Percentiles rank a stretch among this genome's conserved stretches.
Conservation (phyloP, 2,888 invertebrate genomes). For the Stenoptilia bipunctidactyla region DNA sequence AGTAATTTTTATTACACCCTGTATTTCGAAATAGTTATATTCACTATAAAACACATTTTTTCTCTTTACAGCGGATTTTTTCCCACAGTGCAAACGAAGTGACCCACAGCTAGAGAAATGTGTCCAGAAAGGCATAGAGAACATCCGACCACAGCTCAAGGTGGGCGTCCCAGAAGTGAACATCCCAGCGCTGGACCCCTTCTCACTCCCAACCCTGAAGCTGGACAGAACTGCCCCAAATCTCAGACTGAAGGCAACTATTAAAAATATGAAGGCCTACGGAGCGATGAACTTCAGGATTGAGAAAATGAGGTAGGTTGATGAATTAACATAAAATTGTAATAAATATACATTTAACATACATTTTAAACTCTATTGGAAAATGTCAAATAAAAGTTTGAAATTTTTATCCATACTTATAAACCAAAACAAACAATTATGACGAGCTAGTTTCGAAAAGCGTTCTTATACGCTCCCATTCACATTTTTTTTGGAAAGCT, state of each 20-base stretch:
- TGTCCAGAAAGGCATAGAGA: slow-evolving; percentile 70
- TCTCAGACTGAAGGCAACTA: slow-evolving; percentile 76
- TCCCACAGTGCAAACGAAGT: slow-evolving; percentile 73
- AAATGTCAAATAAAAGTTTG: no score
- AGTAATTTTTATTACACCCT: no score
- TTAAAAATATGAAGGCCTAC: slow-evolving; percentile 73
- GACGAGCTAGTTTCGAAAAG: no score
- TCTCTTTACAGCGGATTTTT: slow-evolving; percentile 63
- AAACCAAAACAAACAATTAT: no score
- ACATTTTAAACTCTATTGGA: no score
- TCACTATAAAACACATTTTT: no score
- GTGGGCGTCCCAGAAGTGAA: slow-evolving; percentile 75
- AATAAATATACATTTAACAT: no score
- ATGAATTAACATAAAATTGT: no score
- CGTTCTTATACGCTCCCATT: no score
- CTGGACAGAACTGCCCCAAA: slow-evolving; percentile 78
- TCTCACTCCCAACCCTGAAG: slow-evolving; percentile 75
- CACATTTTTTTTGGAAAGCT: no score
- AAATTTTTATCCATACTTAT: no score
- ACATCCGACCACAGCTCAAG: slow-evolving; percentile 66
- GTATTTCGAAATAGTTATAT: no score
- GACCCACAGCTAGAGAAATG: slow-evolving; percentile 76
- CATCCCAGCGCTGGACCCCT: slow-evolving; percentile 78
- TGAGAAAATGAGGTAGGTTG: slow-evolving; percentile 75
- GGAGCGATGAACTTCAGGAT: slow-evolving; percentile 76